phyloP scores from a whole-genome alignment of 2,797 vertebrate species.

The Oceanodroma leucorhoa region DNA sequence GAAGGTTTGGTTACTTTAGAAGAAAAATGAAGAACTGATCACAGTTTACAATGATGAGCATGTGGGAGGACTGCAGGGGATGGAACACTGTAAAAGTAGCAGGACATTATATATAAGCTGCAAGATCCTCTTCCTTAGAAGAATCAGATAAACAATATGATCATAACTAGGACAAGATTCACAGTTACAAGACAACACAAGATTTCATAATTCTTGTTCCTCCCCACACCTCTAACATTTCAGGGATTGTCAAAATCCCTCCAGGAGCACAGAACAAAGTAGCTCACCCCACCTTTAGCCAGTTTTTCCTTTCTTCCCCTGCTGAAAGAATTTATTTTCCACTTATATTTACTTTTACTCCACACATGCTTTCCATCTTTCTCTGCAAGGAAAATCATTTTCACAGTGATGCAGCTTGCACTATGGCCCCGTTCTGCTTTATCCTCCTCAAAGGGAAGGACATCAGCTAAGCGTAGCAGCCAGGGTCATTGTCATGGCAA shows the following conservation, averaged over 20 bases:
- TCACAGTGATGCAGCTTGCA: background rate
- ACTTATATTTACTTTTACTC: background rate
- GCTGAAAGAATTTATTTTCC: background rate
- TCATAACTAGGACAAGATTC: background rate
- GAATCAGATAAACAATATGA: background rate
- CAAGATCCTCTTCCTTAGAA: background rate
- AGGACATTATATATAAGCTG: background rate
- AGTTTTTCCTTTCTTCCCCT: background rate
- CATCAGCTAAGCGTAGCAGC: background rate
- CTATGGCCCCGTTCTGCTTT: background rate
- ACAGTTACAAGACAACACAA: background rate
- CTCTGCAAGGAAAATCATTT: background rate
- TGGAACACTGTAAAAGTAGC: background rate
- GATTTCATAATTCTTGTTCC: background rate
- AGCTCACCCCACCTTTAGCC: background rate
- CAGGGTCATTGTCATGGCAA: background rate
- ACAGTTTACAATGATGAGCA: background rate
- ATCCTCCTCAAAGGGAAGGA: background rate
- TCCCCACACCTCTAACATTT: background rate
- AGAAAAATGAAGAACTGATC: background rate
- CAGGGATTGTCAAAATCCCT: background rate
- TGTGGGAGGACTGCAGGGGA: constrained; percentile 9
- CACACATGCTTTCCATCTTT: background rate
- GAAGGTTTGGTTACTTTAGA: background rate
- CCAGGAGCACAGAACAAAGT: background rate